Base-by-base conservation (phyloP, 1,140 invertebrate genomes). In the Conus betulinus region DNA sequence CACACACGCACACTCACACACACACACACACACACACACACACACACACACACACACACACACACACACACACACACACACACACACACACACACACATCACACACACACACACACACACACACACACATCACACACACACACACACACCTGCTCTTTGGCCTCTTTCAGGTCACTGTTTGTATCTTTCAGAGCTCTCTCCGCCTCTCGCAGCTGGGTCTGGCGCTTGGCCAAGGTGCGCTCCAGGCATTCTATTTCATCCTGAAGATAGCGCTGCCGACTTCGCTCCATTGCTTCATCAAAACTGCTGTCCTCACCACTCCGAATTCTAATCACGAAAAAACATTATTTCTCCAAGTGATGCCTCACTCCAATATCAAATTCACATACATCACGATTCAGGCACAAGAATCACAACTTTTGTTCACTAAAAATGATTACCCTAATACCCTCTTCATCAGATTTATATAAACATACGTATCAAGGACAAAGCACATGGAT, bases 211-310 rank as follows among this genome's bases (percentile, higher is more conserved):
- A 95, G 89, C 91, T 95, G 94, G 20, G 89, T 89, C 53, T 91
- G 86, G 17, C 94, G 84, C 89, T 94, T 94, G 15, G 93, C 92
- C 5, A 95, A 87, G 2, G 93, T 95, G 81, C 91, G 91, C 85
- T 95, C 94, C 84, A 95, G 88, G 82, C 94, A 94, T 13, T 91
- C 87, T 5, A 95, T 89, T 88, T 95, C 94, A 88, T 94, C 92
- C 84, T 92, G 89, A 8, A 95, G 57, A 83, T 92, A 93, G 27
- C 91, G 91, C 81, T 92, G 92, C 51, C 92, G 88, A 81, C 88
- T 92, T 60, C 89, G 89, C n/a, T 90, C 90, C 87, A 91, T 81
- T 52, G 89, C 74, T 25, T 92, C 91, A 85, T 93, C 91, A 88
- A 92, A 91, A 79, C 91, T 92, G 85, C 93, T 93, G n/a, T 92